Evolutionary conservation across 2,797 vertebrate genomes (phyloP), one percentile per base, ranked within the genome.

Genomic region (Alcedo atthis): DNA sequence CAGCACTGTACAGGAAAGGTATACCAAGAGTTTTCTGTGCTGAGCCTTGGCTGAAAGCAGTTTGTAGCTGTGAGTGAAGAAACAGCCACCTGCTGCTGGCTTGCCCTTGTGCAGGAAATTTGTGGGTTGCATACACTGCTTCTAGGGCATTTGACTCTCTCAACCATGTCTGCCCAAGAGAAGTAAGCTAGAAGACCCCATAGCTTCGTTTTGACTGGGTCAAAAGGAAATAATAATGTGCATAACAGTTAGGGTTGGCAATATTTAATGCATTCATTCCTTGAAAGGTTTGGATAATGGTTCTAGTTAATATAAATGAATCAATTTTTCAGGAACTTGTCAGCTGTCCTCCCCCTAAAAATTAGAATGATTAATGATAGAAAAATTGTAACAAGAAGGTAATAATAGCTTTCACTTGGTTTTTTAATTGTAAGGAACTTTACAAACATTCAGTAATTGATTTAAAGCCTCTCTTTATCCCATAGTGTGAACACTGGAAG

Each of bases 301-400:
- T 73, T 85, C 59, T 89, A 58, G 83, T 83, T 83, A 89, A 73
- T 69, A 81, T 5, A 67, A 89, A 76, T 78, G 14, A 93, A 87
- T 70, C 55, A 70, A 33, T 83, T 78, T 89, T 59, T 87, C 53
- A 25, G 68, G 43, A 83, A 16, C 3, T 64, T 91, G 59, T 89
- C 86, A 94, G 68, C 71, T 94, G 84, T 92, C 70, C 87, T 81
- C 70, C 43, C 35, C 32, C 67, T 93, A 63, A 89, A 89, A 91
- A 79, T 18, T n/a, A 78, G 63, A 89, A 46, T 87, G 76, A 90
- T 91, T 92, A 85, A 79, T 42, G 43, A 25, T 59, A 73, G 69
- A 35, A 89, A 76, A 91, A 89, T 76, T 87, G 15, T 80, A 85
- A 73, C 58, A 85, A 55, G 87, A 69, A 76, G 57, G n/a, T 70